These are phyloP conservation scores for Potamarius usumacintae DNA, from an alignment of 2,113 vertebrate genomes.

Conservation along the genomic window DNA sequence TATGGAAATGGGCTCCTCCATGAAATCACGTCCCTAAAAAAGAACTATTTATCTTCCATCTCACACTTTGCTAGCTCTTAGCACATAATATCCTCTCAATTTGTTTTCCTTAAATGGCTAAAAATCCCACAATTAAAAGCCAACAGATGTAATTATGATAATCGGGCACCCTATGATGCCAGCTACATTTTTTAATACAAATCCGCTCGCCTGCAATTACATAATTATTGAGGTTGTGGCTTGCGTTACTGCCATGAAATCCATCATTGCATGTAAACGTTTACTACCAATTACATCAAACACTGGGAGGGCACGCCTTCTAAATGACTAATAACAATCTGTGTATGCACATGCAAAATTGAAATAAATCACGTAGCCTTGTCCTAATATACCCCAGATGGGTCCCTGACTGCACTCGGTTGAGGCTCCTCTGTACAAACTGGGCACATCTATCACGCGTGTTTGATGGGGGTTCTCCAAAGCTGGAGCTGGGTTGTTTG, in stretches of 20 bases:
- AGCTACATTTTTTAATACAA: not conserved
- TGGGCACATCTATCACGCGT: slow-evolving; percentile 49
- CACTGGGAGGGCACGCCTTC: slow-evolving; percentile 32
- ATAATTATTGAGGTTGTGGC: slow-evolving; percentile 24
- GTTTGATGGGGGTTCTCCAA: slow-evolving; percentile 32
- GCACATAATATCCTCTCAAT: slow-evolving; percentile 29
- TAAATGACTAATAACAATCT: slow-evolving; percentile 48
- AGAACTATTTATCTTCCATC: slow-evolving; percentile 28
- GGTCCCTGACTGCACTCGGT: slow-evolving; percentile 26
- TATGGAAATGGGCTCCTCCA: slow-evolving; percentile 34
- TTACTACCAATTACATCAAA: slow-evolving; percentile 47
- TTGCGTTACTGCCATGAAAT: slow-evolving; percentile 19
- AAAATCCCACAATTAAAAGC: slow-evolving; percentile 41
- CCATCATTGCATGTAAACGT: slow-evolving; percentile 34
- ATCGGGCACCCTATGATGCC: slow-evolving; percentile 12
- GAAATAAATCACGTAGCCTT: slow-evolving; percentile 51
- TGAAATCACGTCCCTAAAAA: slow-evolving; percentile 25
- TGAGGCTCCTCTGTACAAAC: slow-evolving; percentile 23
- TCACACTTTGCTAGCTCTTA: slow-evolving; percentile 21
- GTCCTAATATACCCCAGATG: slow-evolving; percentile 49
- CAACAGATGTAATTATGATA: slow-evolving; percentile 46
- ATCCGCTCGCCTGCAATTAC: slow-evolving; percentile 25
- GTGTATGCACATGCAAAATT: slow-evolving; percentile 49
- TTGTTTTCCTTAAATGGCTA: slow-evolving; percentile 15
- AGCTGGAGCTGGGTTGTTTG: slow-evolving; percentile 10